Percentiles rank a stretch among this genome's conserved stretches.
Conservation (phyloP, 2,797 vertebrate genomes). For the Erpetoichthys calabaricus region DNA sequence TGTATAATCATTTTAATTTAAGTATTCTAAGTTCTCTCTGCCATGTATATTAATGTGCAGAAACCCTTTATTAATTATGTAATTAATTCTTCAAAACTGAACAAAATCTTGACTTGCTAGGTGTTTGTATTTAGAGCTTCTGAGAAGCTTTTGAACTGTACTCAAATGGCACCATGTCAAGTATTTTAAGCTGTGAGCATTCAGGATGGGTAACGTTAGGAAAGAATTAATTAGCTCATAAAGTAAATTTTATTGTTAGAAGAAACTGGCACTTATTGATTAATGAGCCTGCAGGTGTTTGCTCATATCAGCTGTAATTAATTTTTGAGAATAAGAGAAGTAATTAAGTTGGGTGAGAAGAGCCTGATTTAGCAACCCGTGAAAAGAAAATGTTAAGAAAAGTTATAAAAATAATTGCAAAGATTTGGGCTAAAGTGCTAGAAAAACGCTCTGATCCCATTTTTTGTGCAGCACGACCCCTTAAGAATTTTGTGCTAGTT, state of each 20-base stretch:
- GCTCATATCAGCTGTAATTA: slow-evolving; percentile 69
- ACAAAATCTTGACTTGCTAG: too few relatives aligned
- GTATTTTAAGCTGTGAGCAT: slow-evolving; percentile 55
- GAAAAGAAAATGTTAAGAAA: slow-evolving; percentile 22
- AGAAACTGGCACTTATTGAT: slow-evolving; percentile 65
- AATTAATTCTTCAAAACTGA: too few relatives aligned
- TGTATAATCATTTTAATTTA: too few relatives aligned
- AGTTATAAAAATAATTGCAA: too few relatives aligned
- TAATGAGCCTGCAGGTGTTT: slow-evolving; percentile 66
- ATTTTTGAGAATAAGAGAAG: slow-evolving; percentile 53
- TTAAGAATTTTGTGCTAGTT: slow-evolving; percentile 41
- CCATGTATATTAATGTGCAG: too few relatives aligned
- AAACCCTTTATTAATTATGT: too few relatives aligned
- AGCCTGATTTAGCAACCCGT: slow-evolving; percentile 57
- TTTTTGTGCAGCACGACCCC: slow-evolving; percentile 24
- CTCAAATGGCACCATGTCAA: slow-evolving; percentile 49
- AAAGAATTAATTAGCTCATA: slow-evolving; percentile 64
- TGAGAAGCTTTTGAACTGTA: slow-evolving; percentile 24
- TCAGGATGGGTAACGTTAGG: slow-evolving; percentile 48
- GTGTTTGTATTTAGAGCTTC: slow-evolving; percentile 15
- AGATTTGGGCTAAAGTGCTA: slow-evolving; percentile 26
- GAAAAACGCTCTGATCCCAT: slow-evolving; percentile 23
- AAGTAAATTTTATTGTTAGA: slow-evolving; percentile 46
- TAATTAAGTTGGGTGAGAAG: slow-evolving; percentile 71
- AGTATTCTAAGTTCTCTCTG: too few relatives aligned